A percentile compares a stretch with the other conserved stretches of the same genome.
Conservation (phyloP, 2,888 invertebrate genomes). For the Dryobota labecula region DNA sequence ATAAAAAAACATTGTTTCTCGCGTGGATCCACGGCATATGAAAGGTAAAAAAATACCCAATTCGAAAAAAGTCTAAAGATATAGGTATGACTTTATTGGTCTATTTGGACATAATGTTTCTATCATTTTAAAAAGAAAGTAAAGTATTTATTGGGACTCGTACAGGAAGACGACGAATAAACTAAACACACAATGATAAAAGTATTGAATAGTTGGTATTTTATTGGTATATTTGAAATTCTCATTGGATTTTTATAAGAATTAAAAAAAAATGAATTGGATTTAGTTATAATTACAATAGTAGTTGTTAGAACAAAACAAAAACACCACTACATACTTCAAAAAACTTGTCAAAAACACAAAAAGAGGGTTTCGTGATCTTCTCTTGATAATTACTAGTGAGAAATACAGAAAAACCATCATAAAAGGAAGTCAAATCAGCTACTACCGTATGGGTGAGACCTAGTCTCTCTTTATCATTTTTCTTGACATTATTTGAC, state of each 20-base stretch:
- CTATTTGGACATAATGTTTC: background rate
- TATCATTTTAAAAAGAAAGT: no score
- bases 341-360: slow-evolving; percentile 22
- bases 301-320: no score
- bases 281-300: background rate
- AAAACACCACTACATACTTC: rapidly evolving
- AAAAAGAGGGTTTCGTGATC: slow-evolving; percentile 25
- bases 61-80: background rate
- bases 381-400: background rate
- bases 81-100: background rate
- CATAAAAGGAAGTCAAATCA: slow-evolving; percentile 86
- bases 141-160: no score
- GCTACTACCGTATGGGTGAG: slow-evolving; percentile 89
- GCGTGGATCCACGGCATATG: no score
- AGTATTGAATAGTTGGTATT: no score
- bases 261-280: background rate
- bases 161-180: no score
- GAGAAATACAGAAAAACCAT: background rate
- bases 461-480: slow-evolving; percentile 86
- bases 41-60: no score
- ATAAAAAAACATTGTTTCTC: no score
- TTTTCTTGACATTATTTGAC: slow-evolving; percentile 86
- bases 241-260: background rate
- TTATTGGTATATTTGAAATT: background rate
- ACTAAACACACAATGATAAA: no score